Conservation (phyloP, 30 jellyfish, hydroid and myxozoan genomes). For the Chrysaora quinquecirrha region DNA sequence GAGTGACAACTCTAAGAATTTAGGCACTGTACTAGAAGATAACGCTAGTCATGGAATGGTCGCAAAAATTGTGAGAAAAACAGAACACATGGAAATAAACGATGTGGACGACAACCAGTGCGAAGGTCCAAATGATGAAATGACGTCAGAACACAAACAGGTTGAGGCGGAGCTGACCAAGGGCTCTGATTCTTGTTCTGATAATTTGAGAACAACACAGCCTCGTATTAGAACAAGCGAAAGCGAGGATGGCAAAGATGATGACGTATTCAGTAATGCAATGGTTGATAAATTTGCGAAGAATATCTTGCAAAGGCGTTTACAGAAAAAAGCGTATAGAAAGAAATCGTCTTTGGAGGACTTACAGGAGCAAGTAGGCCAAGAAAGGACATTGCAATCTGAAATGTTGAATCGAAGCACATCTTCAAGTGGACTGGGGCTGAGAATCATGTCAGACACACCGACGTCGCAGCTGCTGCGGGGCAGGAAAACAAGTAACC, state of each 20-base stretch:
- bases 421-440: neutral
- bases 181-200: too few species aligned
- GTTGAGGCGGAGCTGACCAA: too few species aligned
- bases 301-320: conserved; percentile 2
- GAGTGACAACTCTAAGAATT: too few species aligned
- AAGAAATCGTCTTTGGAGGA: conserved; percentile 15
- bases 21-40: too few species aligned
- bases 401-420: neutral
- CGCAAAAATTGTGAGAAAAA: too few species aligned
- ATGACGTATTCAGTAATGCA: neutral
- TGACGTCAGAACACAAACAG: too few species aligned
- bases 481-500: neutral
- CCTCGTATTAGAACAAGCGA: neutral
- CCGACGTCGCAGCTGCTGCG: neutral
- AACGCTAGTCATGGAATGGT: too few species aligned
- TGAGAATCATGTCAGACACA: neutral
- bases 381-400: neutral
- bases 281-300: neutral
- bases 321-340: conserved; percentile 16
- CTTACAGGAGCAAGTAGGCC: neutral
- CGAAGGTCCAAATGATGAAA: too few species aligned
- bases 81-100: too few species aligned
- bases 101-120: too few species aligned
- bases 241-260: neutral
- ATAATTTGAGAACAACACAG: neutral